Base-by-base conservation (phyloP, 2,888 invertebrate genomes). In the Polydesmus complanatus region DNA sequence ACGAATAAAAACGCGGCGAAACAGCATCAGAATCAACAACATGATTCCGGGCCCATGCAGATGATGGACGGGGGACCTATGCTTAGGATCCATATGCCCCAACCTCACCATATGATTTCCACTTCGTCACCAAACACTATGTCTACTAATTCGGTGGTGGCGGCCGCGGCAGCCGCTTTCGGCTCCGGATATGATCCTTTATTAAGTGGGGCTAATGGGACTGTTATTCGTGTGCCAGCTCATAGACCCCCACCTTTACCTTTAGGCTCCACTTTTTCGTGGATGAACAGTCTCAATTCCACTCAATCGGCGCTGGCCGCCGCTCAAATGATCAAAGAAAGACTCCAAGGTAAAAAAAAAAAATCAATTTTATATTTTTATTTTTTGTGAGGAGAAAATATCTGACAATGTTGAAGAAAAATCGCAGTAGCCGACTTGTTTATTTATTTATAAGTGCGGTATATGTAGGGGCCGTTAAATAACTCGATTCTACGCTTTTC, bases 291-390 rank as follows among this genome's bases (percentile, higher is more conserved):
- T 18, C 26, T 62, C 49, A 60, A 60, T 27, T 55, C 64, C 11
- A 57, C 66, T 14, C 65, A 65, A 65, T 66, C 54, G 65, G 86
- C 86, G 1, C 86, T 86, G 56, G 82, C 86, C 71, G 86, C 86
- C 1, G 83, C 85, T 69, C 86, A 86, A 75, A 85, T 87, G 70
- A 86, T 87, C 68, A 88, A 88, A 75, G 87, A 88, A 73, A 79
- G 88, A 75, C 75, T 88, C 68, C 85, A 86, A 76, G 87, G 88
- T 88, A 75, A 81, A 82, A 65, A 37, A 54, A 54, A 11, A 18
- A 14, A 14, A 11, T 11, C 8, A 47, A 47, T n/a, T n/a, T n/a
- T n/a, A n/a, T n/a, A n/a, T n/a, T n/a, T n/a, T n/a, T n/a, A n/a
- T n/a, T n/a, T n/a, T n/a, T n/a, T n/a, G n/a, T n/a, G n/a, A n/a